These are phyloP conservation scores for Nesometra sesokonis DNA, from an alignment of 35 echinoderm and acorn worm species.

Conservation along the genomic window DNA sequence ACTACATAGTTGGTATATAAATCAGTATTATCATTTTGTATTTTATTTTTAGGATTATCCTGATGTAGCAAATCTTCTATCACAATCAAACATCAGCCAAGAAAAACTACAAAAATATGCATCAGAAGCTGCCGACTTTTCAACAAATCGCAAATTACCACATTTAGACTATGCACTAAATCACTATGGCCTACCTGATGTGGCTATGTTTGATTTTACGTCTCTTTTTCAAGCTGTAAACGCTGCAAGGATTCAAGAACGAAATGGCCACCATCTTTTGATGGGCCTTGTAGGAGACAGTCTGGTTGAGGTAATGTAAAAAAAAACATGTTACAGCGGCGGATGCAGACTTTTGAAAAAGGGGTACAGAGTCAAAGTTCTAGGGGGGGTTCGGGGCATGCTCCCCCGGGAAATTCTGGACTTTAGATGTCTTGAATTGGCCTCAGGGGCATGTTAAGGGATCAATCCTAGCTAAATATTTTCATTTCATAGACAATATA, in stretches of 20 bases:
- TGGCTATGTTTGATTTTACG: slow-evolving; percentile 99
- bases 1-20: background rate
- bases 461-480: too few relatives aligned
- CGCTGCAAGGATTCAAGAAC: slow-evolving; percentile 56
- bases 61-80: slow-evolving; percentile 57
- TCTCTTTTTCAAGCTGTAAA: slow-evolving; percentile 79
- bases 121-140: slow-evolving; percentile 88
- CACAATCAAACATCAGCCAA: slow-evolving; percentile 58
- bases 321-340: too few relatives aligned
- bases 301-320: slow-evolving; percentile 58
- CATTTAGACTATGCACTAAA: slow-evolving; percentile 86
- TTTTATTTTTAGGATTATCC: slow-evolving; percentile 40
- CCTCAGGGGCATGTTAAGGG: too few relatives aligned
- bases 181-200: slow-evolving; percentile 85
- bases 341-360: too few relatives aligned
- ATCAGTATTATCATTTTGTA: background rate
- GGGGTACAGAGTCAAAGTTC: too few relatives aligned
- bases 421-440: too few relatives aligned
- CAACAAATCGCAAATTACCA: slow-evolving; percentile 73
- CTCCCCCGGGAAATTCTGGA: too few relatives aligned
- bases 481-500: too few relatives aligned
- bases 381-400: too few relatives aligned
- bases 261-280: slow-evolving; percentile 66
- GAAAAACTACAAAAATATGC: slow-evolving; percentile 71
- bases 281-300: slow-evolving; percentile 79